A percentile compares a stretch with the other conserved stretches of the same genome.
phyloP scores from a whole-genome alignment of 2,797 vertebrate genomes.

The Huso huso region DNA sequence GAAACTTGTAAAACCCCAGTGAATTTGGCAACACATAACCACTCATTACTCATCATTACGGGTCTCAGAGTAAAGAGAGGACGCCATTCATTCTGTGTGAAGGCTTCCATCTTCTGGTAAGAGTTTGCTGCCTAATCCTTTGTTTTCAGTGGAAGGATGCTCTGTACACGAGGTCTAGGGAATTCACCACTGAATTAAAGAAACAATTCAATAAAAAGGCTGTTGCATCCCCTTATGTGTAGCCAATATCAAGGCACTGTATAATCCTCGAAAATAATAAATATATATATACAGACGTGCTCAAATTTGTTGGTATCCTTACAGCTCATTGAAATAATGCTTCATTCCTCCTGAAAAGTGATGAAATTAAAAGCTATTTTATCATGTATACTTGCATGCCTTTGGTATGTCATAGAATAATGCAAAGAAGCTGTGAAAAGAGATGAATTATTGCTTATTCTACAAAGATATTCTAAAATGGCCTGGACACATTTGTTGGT shows the following conservation, averaged over 20 bases:
- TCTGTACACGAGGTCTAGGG: conserved; percentile 2
- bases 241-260: conserved; percentile 12
- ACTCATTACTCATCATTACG: conserved; percentile 15
- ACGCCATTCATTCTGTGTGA: conserved; percentile 1
- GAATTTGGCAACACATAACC: conserved; percentile 19
- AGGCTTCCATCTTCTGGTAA: conserved; percentile 10
- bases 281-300: too few species aligned
- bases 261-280: conserved; percentile 10
- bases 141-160: conserved; percentile 13
- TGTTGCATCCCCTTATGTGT: conserved; percentile 16
- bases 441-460: too few species aligned
- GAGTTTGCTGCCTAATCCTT: conserved; percentile 9
- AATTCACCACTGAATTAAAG: conserved; percentile 11
- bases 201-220: conserved; percentile 8
- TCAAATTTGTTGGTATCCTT: too few species aligned
- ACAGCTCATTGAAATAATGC: too few species aligned
- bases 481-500: too few species aligned
- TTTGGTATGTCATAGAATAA: too few species aligned
- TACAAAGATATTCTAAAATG: too few species aligned
- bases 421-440: too few species aligned
- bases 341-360: too few species aligned
- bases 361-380: too few species aligned
- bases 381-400: too few species aligned
- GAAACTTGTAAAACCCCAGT: conserved; percentile 13
- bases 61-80: conserved; percentile 7